Evolutionary conservation across 2,888 invertebrate species (phyloP), one percentile per base, ranked within the genome.

Genomic region (Mythimna loreyi): DNA sequence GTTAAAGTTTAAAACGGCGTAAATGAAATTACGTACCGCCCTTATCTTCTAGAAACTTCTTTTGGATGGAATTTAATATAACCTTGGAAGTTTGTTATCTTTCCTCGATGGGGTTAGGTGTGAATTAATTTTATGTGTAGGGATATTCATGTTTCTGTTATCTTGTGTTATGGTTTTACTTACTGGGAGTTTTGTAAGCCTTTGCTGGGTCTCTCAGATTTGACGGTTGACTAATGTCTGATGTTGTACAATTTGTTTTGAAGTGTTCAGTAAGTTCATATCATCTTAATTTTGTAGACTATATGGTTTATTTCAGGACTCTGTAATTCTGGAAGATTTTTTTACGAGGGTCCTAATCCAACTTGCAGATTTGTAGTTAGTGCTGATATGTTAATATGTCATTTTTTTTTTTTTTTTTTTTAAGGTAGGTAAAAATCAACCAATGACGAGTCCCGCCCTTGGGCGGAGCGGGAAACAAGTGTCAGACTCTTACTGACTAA

Each of bases 31-130:
- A 92, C 89, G 89, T 85, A 81, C 85, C 80, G 79, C 82, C 85
- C 90, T 92, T 92, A 92, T 92, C 92, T 91, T 85, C 76, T 45
- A 80, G 83, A 91, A 92, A 85, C 91, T 93, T 90, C 88, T 86
- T 90, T 87, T 81, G 84, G 86, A 82, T 61, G 86, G 90, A 90
- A 92, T 93, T 93, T 92, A 92, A 92, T 93, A 92, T 90, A 89
- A 90, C 88, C 87, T 87, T 86, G 75, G 80, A 55, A 92, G 88
- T 90, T 40, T 92, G 87, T 85, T 92, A 92, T 92, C 92, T 89
- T 72, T 83, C 61, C 76, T 72, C 75, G 84, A 86, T 85, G 85
- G 88, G 88, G 90, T 89, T 88, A 89, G 87, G 89, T 91, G 89
- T 85, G 86, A 91, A 92, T 90, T 88, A 88, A 91, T 90, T 91